Percentiles rank a stretch among this genome's conserved stretches.
phyloP scores from a whole-genome alignment of 2,888 invertebrate species.

The Acanthosepion lycidas region DNA sequence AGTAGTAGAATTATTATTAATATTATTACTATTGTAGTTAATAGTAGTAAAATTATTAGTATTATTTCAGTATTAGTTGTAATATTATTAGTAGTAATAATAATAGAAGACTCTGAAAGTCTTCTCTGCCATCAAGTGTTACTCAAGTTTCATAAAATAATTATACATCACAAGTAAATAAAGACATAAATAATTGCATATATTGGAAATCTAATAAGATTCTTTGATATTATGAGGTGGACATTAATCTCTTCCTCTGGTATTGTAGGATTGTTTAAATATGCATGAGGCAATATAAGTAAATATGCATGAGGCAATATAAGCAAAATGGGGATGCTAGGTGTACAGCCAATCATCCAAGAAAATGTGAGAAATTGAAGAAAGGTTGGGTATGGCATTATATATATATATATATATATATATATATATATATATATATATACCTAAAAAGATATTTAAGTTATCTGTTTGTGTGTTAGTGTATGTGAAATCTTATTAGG shows the following conservation, averaged over 20 bases:
- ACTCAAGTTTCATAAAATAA: slow-evolving; percentile 1
- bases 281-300: background rate
- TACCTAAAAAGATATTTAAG: no score
- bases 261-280: background rate
- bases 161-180: background rate
- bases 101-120: background rate
- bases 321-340: background rate
- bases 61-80: no score
- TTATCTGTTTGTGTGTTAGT: no score
- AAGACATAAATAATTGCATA: background rate
- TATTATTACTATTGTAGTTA: no score
- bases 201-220: background rate
- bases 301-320: no score
- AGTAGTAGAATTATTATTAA: no score
- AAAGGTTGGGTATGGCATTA: no score
- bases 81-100: background rate
- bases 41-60: no score
- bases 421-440: no score
- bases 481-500: no score
- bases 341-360: background rate
- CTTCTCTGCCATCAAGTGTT: background rate
- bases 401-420: no score
- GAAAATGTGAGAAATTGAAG: background rate
- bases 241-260: background rate
- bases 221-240: background rate